Conservation (phyloP, 2,888 invertebrate species). For the Lasius fuliginosus region DNA sequence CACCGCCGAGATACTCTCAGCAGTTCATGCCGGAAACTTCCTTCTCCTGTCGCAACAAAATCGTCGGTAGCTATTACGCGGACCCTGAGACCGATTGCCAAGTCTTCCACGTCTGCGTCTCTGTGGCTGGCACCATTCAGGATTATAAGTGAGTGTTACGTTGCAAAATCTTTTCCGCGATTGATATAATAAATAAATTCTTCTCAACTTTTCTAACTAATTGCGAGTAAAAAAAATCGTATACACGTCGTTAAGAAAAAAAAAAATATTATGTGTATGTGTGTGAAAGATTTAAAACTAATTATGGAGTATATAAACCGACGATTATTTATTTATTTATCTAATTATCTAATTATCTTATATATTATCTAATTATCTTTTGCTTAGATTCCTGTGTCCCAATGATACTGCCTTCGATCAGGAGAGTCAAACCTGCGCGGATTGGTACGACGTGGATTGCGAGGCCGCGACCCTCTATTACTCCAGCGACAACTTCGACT, state of each 20-base stretch:
- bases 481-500: slow-evolving; percentile 94
- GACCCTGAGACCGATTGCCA: slow-evolving; percentile 95
- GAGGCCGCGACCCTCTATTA: slow-evolving; percentile 93
- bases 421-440: slow-evolving; percentile 96
- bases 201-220: background rate
- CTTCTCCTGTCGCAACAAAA: slow-evolving; percentile 94
- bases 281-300: background rate
- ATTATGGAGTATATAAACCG: background rate
- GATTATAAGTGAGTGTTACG: slow-evolving; percentile 82
- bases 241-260: background rate
- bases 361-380: background rate
- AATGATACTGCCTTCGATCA: slow-evolving; percentile 97
- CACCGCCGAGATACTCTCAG: slow-evolving; percentile 86
- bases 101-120: slow-evolving; percentile 96
- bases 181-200: background rate
- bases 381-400: slow-evolving; percentile 94
- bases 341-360: slow-evolving; percentile 3
- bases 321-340: background rate
- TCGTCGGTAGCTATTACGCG: slow-evolving; percentile 95
- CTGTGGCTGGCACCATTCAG: slow-evolving; percentile 90
- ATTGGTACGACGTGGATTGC: slow-evolving; percentile 96
- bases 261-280: background rate
- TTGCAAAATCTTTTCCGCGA: slow-evolving; percentile 5
- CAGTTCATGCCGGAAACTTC: slow-evolving; percentile 88
- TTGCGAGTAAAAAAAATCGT: background rate